phyloP scores from a whole-genome alignment of 2,888 invertebrate genomes.

The Drosophila paracracens region DNA sequence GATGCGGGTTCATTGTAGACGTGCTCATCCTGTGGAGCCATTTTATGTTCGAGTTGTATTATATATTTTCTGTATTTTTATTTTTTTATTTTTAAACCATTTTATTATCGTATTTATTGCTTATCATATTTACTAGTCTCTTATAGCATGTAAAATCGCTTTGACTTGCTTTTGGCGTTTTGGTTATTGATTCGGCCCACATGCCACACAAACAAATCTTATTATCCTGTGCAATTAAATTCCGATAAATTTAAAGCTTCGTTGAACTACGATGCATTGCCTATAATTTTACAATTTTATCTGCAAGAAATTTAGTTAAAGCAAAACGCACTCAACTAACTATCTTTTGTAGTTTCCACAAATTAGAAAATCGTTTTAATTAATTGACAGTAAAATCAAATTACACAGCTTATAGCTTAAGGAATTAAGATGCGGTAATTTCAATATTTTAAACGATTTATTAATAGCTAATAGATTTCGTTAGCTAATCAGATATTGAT shows the following conservation, averaged over 20 bases:
- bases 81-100: constrained; percentile 26
- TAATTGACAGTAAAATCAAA: constrained; percentile 1
- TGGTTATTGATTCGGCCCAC: constrained; percentile 56
- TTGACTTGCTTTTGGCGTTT: constrained; percentile 45
- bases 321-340: constrained; percentile 6
- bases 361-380: neutral
- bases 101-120: constrained; percentile 73
- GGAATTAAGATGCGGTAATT: neutral
- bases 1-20: constrained; percentile 69
- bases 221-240: constrained; percentile 25
- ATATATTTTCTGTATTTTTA: constrained; percentile 7
- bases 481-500: neutral
- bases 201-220: constrained; percentile 18
- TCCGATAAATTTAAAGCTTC: constrained; percentile 35
- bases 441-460: neutral
- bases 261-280: constrained; percentile 11
- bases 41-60: constrained; percentile 59
- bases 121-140: constrained; percentile 68
- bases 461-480: too few species aligned
- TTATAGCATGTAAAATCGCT: constrained; percentile 58
- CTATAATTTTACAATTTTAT: constrained; percentile 13
- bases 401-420: neutral
- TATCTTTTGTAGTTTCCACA: neutral
- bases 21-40: constrained; percentile 43
- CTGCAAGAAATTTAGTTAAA: neutral